Evolutionary conservation across 2,888 invertebrate species (phyloP).

Genomic region (Stenchaetothrips biformis): DNA sequence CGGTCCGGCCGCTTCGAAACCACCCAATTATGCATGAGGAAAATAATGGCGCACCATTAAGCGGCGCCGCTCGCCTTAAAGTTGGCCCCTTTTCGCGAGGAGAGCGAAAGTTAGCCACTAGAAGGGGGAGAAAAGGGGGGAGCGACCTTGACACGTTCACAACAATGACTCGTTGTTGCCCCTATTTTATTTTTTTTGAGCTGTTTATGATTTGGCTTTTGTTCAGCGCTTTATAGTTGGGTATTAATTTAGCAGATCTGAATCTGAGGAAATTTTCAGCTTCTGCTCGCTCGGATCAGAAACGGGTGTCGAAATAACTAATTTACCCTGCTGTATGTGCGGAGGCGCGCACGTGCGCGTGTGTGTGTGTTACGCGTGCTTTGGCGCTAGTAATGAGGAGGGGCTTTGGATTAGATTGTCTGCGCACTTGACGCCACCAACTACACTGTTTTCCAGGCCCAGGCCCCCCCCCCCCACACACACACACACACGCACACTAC

Average conservation of each 20-base stretch:
- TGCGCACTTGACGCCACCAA: conserved; percentile 1
- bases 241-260: too few relatives aligned
- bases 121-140: background rate
- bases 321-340: too few relatives aligned
- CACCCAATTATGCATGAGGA: conserved; percentile 21
- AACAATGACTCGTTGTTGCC: too few relatives aligned
- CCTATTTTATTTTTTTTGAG: too few relatives aligned
- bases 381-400: background rate
- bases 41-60: conserved; percentile 19
- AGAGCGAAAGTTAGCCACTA: background rate
- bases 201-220: too few relatives aligned
- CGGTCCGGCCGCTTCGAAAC: conserved; percentile 4
- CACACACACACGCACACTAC: background rate
- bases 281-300: too few relatives aligned
- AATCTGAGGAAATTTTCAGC: too few relatives aligned
- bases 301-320: too few relatives aligned
- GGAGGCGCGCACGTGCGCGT: too few relatives aligned
- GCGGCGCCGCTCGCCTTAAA: background rate
- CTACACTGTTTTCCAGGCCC: background rate
- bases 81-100: conserved; percentile 9
- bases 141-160: background rate
- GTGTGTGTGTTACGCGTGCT: background rate
- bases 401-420: conserved; percentile 1
- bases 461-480: background rate
- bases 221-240: too few relatives aligned